A percentile compares a stretch with the other conserved stretches of the same genome.
Evolutionary conservation across 2,888 invertebrate species (phyloP).

Genomic region (Alviniconcha strummeri): DNA sequence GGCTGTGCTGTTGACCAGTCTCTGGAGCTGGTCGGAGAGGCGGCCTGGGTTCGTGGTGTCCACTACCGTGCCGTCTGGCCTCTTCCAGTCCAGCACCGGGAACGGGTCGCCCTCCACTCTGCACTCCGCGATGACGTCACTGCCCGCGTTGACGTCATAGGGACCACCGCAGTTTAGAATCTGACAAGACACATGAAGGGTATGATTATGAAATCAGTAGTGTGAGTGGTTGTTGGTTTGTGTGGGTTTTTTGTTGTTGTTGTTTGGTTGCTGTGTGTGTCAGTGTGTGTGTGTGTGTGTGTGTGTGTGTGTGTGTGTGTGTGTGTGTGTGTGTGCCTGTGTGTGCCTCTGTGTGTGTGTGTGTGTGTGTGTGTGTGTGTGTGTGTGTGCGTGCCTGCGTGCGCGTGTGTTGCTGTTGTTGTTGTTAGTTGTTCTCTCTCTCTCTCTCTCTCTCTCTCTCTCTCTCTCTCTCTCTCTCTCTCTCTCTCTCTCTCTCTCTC

Average conservation of each 20-base stretch:
- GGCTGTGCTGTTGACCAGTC: background rate
- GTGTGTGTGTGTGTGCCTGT: background rate
- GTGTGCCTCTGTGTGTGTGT: background rate
- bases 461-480: background rate
- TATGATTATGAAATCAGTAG: background rate
- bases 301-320: constrained; percentile 3
- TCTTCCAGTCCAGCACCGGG: background rate
- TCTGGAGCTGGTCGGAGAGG: background rate
- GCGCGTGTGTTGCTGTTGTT: too few species aligned
- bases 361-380: background rate
- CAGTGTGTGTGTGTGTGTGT: background rate
- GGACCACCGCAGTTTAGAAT: constrained; percentile 4
- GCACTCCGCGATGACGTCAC: constrained; percentile 7
- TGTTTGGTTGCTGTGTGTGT: background rate
- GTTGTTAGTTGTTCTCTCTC: background rate
- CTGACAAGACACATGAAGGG: background rate
- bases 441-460: background rate
- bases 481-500: background rate
- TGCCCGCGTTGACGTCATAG: constrained; percentile 21
- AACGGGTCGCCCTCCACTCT: constrained; percentile 13
- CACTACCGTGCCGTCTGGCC: background rate
- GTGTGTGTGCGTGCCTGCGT: too few species aligned
- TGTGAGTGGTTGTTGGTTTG: background rate
- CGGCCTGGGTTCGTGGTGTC: background rate
- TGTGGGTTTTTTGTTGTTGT: background rate